Evolutionary conservation across 2,797 vertebrate species (phyloP).

Genomic region (Thripadectes ignobilis): DNA sequence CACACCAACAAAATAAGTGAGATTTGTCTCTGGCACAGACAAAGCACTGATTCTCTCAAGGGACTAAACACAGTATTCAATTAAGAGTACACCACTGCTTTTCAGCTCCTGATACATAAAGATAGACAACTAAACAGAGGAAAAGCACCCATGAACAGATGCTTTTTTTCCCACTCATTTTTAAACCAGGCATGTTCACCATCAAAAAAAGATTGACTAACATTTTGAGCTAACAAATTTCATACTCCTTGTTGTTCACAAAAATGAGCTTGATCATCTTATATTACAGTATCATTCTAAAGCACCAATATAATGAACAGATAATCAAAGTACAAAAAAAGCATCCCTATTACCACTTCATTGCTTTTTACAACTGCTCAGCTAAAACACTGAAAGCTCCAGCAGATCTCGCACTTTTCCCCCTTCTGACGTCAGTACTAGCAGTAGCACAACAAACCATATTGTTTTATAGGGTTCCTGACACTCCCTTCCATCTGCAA

Average conservation of each 20-base stretch:
- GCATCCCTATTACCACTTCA: neutral
- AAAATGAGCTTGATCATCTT: slow-evolving; percentile 33
- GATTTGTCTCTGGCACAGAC: slow-evolving; percentile 21
- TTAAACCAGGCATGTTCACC: slow-evolving; percentile 1
- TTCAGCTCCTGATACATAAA: neutral
- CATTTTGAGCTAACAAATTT: slow-evolving; percentile 39
- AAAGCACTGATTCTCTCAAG: neutral
- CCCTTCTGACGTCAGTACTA: neutral
- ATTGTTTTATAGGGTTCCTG: neutral
- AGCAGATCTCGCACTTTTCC: neutral
- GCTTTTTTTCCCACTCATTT: neutral
- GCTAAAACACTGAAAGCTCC: neutral
- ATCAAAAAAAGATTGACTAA: slow-evolving; percentile 33
- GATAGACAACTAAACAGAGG: neutral
- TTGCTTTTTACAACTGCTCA: slow-evolving; percentile 37
- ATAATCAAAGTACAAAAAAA: slow-evolving; percentile 29
- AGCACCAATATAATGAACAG: slow-evolving; percentile 4
- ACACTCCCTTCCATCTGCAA: neutral
- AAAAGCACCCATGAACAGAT: slow-evolving; percentile 42
- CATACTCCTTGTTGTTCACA: neutral
- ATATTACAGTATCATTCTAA: slow-evolving; percentile 2
- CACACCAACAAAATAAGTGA: slow-evolving; percentile 24
- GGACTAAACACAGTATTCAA: slow-evolving; percentile 8
- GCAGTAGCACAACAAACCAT: neutral
- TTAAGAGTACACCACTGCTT: slow-evolving; percentile 4